Conservation (phyloP, 1,140 invertebrate species). For the Drosophila arawakana region DNA sequence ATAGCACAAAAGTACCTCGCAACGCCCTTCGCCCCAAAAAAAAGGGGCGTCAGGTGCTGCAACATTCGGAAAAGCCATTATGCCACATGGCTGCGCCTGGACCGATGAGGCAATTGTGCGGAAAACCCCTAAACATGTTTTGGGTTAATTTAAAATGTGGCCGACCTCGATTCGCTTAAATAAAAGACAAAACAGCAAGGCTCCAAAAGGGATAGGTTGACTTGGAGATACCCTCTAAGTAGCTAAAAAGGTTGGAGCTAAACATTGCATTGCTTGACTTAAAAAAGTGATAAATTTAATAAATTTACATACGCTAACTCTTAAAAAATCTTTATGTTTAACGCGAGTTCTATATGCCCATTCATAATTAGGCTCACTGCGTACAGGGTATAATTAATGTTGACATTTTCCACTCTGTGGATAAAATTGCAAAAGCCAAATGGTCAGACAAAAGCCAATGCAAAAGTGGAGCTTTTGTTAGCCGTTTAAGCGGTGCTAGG, state of each 20-base stretch:
- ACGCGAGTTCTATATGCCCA: neutral
- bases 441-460: slow-evolving; percentile 30
- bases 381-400: slow-evolving; percentile 65
- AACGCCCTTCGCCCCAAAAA: slow-evolving; percentile 35
- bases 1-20: neutral
- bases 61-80: slow-evolving; percentile 56
- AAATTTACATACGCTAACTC: neutral
- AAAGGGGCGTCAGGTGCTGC: slow-evolving; percentile 66
- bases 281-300: neutral
- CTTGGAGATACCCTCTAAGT: slow-evolving; percentile 1
- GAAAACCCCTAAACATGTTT: slow-evolving; percentile 84
- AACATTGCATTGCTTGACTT: neutral
- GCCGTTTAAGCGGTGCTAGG: slow-evolving; percentile 7
- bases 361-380: neutral
- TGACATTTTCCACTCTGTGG: slow-evolving; percentile 80
- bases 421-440: slow-evolving; percentile 66
- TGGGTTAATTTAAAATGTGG: slow-evolving; percentile 84
- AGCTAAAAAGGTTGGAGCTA: neutral
- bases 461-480: slow-evolving; percentile 30
- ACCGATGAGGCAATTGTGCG: slow-evolving; percentile 76
- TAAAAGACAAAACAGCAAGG: slow-evolving; percentile 59
- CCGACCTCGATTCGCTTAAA: slow-evolving; percentile 60
- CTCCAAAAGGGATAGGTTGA: neutral
- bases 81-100: slow-evolving; percentile 59
- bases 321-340: neutral